These are phyloP conservation scores for Diceros bicornis DNA, from an alignment of 2,797 vertebrate species.

Conservation along the genomic window DNA sequence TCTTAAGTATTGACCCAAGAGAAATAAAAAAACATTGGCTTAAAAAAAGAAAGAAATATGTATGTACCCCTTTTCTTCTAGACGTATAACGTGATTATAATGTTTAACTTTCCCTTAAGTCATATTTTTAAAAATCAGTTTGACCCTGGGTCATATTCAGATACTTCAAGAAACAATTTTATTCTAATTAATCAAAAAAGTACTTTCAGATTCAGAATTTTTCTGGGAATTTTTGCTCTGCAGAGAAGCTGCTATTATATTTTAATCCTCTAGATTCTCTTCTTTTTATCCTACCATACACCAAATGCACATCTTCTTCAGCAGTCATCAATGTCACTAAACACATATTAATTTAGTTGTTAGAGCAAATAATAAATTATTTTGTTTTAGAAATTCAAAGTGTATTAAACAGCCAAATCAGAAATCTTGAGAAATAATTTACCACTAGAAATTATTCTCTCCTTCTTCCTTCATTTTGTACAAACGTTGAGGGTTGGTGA, in stretches of 20 bases:
- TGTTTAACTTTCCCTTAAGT: slow-evolving; percentile 15
- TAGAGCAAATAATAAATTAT: slow-evolving; percentile 31
- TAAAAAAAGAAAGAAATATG: neutral
- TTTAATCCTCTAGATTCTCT: neutral
- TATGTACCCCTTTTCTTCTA: neutral
- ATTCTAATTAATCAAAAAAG: neutral
- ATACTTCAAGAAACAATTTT: slow-evolving; percentile 52
- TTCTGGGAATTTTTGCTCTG: neutral
- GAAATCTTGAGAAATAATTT: slow-evolving; percentile 59
- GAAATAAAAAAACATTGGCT: neutral
- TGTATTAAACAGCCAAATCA: neutral
- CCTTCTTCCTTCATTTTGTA: neutral
- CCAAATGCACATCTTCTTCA: neutral
- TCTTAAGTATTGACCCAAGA: neutral
- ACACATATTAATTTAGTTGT: slow-evolving; percentile 17
- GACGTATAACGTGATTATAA: neutral
- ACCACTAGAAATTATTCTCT: neutral
- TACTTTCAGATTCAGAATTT: neutral
- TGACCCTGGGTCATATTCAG: neutral
- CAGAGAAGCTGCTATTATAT: neutral
- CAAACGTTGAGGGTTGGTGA: neutral
- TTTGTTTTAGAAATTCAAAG: neutral
- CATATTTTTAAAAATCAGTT: neutral
- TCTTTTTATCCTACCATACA: neutral
- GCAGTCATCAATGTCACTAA: neutral